Percentiles rank a stretch among this genome's conserved stretches.
Conservation (phyloP, 2,797 vertebrate genomes). For the Dendrocincla fuliginosa region DNA sequence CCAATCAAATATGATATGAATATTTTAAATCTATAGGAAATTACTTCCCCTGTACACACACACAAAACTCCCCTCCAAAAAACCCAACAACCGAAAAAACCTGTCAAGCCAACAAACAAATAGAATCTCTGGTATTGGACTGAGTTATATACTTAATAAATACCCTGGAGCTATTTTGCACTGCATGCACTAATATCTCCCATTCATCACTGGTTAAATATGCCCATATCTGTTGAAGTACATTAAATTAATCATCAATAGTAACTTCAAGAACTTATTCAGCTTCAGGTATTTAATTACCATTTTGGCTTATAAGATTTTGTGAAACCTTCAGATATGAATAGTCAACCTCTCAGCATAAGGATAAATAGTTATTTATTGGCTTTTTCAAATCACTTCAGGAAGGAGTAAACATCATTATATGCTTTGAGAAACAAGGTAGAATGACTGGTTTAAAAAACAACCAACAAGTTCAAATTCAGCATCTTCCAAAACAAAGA, state of each 20-base stretch:
- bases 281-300: not conserved
- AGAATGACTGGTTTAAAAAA: not conserved
- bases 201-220: not conserved
- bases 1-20: not conserved
- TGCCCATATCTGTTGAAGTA: not conserved
- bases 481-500: not conserved
- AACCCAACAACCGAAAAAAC: not conserved
- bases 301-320: not conserved
- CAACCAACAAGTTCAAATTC: not conserved
- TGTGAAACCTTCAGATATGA: not conserved
- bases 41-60: not conserved
- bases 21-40: not conserved
- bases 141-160: not conserved
- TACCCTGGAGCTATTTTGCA: not conserved
- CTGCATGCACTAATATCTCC: accelerated
- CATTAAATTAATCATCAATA: not conserved
- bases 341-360: not conserved
- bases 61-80: accelerated
- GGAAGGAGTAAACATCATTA: not conserved
- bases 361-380: not conserved
- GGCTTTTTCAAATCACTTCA: not conserved
- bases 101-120: accelerated
- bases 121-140: not conserved
- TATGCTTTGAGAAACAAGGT: not conserved
- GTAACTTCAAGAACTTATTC: not conserved